Evolutionary conservation across 2,113 vertebrate genomes (phyloP), one percentile per base, ranked within the genome.

Genomic region (Damaliscus lunatus): DNA sequence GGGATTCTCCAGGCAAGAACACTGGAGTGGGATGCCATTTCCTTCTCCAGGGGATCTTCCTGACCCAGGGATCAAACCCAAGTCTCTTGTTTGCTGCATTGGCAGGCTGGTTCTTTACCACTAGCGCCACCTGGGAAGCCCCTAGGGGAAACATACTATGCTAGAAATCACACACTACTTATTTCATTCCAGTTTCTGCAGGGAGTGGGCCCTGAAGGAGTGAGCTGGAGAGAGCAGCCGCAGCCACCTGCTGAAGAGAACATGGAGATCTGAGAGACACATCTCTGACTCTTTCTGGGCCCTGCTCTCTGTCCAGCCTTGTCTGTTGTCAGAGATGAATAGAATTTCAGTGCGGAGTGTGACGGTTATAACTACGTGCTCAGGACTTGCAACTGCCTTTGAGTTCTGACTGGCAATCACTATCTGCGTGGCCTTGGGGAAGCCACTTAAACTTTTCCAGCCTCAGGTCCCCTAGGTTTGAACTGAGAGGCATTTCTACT

Each of bases 301-400:
- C 87, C 74, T 46, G 48, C 40, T 46, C 4, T 57, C 14, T 77
- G 74, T 88, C 50, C 21, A 7, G 21, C 21, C n/a, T 82, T 46
- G 7, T 53, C 96, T 83, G 98, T 82, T 88, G 53, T 97, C 93
- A 95, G 80, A 96, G 96, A 97, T 93, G 89, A 96, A 15, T 0
- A n/a, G 15, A 77, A 59, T 16, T 60, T 52, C 5, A 27, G 46
- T 6, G 8, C 14, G 6, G 6, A 92, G 8, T 1, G 14, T 14
- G 46, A n/a, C 5, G 23, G 27, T 9, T 62, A 14, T 33, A 71
- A 57, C 6, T 81, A 88, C 5, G 5, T 15, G 84, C 96, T 98
- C 78, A 94, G 97, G 96, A 94, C 95, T 89, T 40, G 83, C 85
- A 97, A 96, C 96, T 96, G 59, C 50, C 31, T 87, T 86, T 94